phyloP scores from a whole-genome alignment of 2,797 vertebrate genomes.

The Tadarida brasiliensis region DNA sequence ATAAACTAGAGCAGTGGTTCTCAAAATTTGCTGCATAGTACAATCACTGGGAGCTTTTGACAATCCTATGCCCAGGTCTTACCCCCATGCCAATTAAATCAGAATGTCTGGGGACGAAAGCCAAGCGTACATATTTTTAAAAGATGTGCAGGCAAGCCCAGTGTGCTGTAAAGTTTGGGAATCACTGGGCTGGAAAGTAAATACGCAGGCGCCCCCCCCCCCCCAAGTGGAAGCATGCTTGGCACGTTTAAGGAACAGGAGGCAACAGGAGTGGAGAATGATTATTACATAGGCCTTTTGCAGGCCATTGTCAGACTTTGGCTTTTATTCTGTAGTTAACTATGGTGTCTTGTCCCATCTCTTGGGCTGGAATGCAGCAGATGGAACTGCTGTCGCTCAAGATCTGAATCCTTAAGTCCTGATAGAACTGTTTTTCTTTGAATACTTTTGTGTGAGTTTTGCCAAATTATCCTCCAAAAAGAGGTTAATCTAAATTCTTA shows the following conservation, averaged over 20 bases:
- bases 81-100: background rate
- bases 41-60: background rate
- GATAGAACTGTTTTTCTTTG: constrained; percentile 49
- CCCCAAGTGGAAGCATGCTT: background rate
- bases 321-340: constrained; percentile 1
- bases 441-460: constrained; percentile 52
- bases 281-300: background rate
- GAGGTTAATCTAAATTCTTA: constrained; percentile 34
- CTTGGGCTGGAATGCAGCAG: constrained; percentile 20
- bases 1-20: background rate
- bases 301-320: background rate
- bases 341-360: background rate
- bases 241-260: background rate
- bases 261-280: background rate
- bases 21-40: background rate
- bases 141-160: background rate
- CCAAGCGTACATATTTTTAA: background rate
- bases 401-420: constrained; percentile 52
- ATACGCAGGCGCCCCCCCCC: background rate
- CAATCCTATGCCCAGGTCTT: background rate
- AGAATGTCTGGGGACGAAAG: background rate
- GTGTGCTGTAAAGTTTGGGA: background rate
- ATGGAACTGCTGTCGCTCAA: background rate
- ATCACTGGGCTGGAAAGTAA: background rate
- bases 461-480: background rate